phyloP scores from a whole-genome alignment of 2,888 invertebrate genomes.

The Eutolmus rufibarbis region DNA sequence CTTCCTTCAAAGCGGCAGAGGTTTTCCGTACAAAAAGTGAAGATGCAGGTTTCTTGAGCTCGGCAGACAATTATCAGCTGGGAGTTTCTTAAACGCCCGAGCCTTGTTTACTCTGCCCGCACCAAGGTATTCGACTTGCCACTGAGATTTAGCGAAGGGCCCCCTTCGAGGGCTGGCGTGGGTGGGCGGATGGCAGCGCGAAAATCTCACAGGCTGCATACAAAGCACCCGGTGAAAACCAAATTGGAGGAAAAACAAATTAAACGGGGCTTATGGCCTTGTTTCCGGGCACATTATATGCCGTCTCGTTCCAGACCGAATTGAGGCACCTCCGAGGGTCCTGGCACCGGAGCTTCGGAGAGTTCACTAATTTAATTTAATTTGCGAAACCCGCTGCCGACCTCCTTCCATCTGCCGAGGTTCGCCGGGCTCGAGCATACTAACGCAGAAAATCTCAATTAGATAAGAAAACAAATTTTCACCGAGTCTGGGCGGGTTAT shows the following conservation, averaged over 20 bases:
- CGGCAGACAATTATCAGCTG: constrained; percentile 12
- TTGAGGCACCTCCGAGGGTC: neutral
- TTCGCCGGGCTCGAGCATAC: neutral
- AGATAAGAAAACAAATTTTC: constrained; percentile 45
- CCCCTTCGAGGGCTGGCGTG: neutral
- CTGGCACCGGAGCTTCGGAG: neutral
- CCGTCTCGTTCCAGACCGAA: neutral
- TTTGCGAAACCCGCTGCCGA: neutral
- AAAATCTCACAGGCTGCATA: constrained; percentile 6
- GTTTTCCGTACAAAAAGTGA: neutral
- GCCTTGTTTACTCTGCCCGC: neutral
- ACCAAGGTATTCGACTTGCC: neutral
- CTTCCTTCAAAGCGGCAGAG: neutral
- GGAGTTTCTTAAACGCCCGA: neutral
- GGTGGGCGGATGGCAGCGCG: neutral
- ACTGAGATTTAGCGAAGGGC: neutral
- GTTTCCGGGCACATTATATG: constrained; percentile 17
- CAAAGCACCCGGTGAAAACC: constrained; percentile 17
- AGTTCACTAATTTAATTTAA: constrained; percentile 38
- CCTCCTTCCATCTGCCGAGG: constrained; percentile 16
- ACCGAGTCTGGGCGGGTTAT: constrained; percentile 29
- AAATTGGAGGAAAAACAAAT: constrained; percentile 37
- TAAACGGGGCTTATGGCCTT: constrained; percentile 29
- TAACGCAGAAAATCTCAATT: constrained; percentile 44
- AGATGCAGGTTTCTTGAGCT: constrained; percentile 11